Evolutionary conservation across 1,140 invertebrate genomes (phyloP), one percentile per base, ranked within the genome.

Genomic region (Drosophila arawakana): DNA sequence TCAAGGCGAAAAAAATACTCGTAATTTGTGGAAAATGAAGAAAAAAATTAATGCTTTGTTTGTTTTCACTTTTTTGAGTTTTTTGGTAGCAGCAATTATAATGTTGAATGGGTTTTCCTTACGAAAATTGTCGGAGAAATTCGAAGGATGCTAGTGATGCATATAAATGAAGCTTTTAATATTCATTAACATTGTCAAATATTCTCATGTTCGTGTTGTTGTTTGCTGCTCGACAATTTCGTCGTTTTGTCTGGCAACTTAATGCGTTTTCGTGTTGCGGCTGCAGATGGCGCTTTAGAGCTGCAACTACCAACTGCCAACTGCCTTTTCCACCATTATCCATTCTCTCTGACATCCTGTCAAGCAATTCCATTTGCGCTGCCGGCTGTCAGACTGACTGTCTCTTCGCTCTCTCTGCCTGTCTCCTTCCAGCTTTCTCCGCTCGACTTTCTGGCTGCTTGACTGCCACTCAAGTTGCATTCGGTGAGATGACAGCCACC

Each of bases 321-420:
- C 43, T 37, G 43, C n/a, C n/a, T 30, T 52, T 30, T 46, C 41
- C 63, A 54, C 34, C 47, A 44, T 54, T 44, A 54, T 66, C 41
- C 60, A 60, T 69, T 62, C 47, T 75, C 54, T 58, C 25, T 61
- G 61, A 52, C 63, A 61, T 67, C 39, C 59, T 73, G 71, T 75
- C 47, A 69, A 76, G 66, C 83, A 86, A 88, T 86, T 82, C 82
- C 82, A 82, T 86, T 88, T 86, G 69, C 70, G 49, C 55, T 61
- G 68, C 43, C 68, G 67, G 59, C 81, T 84, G 80, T 82, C 81
- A 84, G 81, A 65, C 73, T 81, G 70, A 10, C 35, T 60, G 66
- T 46, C 43, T 49, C 46, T 30, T 30, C 25, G 2, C 25, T 39
- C 21, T 44, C 21, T 11, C 13, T 43, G 49, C 70, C 82, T 62